A percentile compares a stretch with the other conserved stretches of the same genome.
Conservation (phyloP, 2,888 invertebrate species). For the Cataglyphis albicans region DNA sequence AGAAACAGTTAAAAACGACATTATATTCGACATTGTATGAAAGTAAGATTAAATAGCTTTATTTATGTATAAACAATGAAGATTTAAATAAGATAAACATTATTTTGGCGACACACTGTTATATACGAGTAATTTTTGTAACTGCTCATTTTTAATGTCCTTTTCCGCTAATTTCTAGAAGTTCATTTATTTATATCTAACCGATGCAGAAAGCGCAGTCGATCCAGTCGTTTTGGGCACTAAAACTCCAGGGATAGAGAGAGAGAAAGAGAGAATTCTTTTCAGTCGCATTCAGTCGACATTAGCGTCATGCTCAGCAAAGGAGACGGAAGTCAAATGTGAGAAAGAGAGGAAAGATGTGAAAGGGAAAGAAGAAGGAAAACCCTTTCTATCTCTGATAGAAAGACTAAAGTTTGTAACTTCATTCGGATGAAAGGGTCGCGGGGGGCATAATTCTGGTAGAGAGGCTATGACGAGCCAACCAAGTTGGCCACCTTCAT, state of each 20-base stretch:
- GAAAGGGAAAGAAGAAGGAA: constrained; percentile 31
- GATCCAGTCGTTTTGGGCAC: constrained; percentile 71
- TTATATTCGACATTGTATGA: neutral
- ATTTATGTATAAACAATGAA: neutral
- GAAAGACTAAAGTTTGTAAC: constrained; percentile 79
- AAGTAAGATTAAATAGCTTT: neutral
- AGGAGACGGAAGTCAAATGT: constrained; percentile 61
- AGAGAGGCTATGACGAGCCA: constrained; percentile 81
- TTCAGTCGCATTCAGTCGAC: constrained; percentile 70
- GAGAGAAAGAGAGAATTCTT: constrained; percentile 59
- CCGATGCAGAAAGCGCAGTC: constrained; percentile 65
- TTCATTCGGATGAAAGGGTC: constrained; percentile 79
- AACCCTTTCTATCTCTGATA: constrained; percentile 66
- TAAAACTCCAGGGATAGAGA: constrained; percentile 40
- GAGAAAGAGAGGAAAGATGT: constrained; percentile 33
- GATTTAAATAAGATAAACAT: constrained; percentile 46
- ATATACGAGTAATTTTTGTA: constrained; percentile 41
- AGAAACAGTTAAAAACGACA: neutral
- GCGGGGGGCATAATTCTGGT: constrained; percentile 81
- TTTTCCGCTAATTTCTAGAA: constrained; percentile 69
- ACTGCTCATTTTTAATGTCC: constrained; percentile 67
- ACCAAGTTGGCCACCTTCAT: constrained; percentile 79
- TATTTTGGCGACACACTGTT: constrained; percentile 57
- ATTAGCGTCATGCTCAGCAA: constrained; percentile 66
- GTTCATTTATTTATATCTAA: constrained; percentile 76